Conservation (phyloP, 2,888 invertebrate genomes). For the Doris montereyensis region DNA sequence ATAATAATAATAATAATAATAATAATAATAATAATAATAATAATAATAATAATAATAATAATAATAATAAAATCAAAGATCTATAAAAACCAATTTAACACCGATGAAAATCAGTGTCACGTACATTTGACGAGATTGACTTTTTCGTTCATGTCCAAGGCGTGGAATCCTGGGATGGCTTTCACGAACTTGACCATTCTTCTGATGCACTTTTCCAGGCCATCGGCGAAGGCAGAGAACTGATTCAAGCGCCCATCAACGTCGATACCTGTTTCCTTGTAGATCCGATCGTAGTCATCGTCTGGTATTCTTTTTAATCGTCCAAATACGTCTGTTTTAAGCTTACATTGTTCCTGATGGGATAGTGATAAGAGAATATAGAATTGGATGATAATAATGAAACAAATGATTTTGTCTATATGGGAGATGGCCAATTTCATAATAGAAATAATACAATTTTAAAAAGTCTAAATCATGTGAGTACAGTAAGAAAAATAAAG, state of each 20-base stretch:
- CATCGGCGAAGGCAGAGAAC: conserved; percentile 5
- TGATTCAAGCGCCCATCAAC: conserved; percentile 59
- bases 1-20: too few species aligned
- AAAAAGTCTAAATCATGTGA: too few species aligned
- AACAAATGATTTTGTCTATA: too few species aligned
- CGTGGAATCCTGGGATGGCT: conserved; percentile 29
- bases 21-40: too few species aligned
- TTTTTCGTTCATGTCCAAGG: conserved; percentile 18
- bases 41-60: too few species aligned
- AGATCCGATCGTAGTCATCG: conserved; percentile 66
- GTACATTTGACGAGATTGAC: conserved; percentile 33
- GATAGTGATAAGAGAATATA: too few species aligned
- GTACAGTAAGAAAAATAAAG: too few species aligned
- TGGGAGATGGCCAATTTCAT: too few species aligned
- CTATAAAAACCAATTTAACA: not conserved
- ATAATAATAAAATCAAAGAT: too few species aligned
- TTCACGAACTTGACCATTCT: conserved; percentile 33
- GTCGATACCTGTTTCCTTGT: conserved; percentile 68
- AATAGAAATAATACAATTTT: too few species aligned
- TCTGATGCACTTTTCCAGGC: conserved; percentile 26
- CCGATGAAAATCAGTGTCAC: not conserved
- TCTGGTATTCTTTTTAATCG: conserved; percentile 29
- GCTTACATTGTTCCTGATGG: conserved; percentile 26
- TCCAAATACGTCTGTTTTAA: conserved; percentile 34
- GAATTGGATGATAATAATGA: too few species aligned